Evolutionary conservation across 1,140 invertebrate genomes (phyloP), one percentile per base, ranked within the genome.

Genomic region (Streblospio benedicti): DNA sequence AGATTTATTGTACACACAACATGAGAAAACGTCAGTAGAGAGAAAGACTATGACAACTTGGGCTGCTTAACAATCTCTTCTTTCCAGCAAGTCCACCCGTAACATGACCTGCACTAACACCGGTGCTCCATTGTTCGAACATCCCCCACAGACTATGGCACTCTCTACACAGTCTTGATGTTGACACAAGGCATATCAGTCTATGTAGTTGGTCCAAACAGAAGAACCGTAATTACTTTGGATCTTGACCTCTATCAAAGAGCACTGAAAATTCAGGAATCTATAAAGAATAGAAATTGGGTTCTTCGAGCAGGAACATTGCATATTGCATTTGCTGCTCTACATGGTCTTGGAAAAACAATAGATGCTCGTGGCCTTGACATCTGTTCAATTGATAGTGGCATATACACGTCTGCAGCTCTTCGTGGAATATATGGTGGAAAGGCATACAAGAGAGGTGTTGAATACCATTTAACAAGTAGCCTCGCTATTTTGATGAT

Each of bases 381-480:
- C 25, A 52, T 4, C 12, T 30, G 25, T 52, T 18, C 23, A 5
- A 31, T 31, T 52, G 49, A 51, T 27, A 51, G 49, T 28, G 49
- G 49, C 49, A 51, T 28, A 51, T 52, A 52, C 50, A 52, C 50
- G 12, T 31, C 50, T 14, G 30, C 23, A 31, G 50, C 50, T 0
- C 30, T 52, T 52, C 25, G 2, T 31, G 25, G 50, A 31, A 52
- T 52, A 0, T 52, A 52, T 31, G 27, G 27, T 31, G 25, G 2
- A 3, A 2, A 2, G 9, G 2, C 6, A 28, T 52, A 52, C 18
- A 31, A 30, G 12, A 25, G 30, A 52, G 50, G 50, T 31, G 30
- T 52, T 52, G 50, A 52, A n/a, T 52, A 52, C 25, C 16, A 52
- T 31, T 30, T 31, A 25, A 52, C 27, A 25, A 52, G 12, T 31